Base-by-base conservation (phyloP, 2,888 invertebrate species). In the Phragmatobia fuliginosa region DNA sequence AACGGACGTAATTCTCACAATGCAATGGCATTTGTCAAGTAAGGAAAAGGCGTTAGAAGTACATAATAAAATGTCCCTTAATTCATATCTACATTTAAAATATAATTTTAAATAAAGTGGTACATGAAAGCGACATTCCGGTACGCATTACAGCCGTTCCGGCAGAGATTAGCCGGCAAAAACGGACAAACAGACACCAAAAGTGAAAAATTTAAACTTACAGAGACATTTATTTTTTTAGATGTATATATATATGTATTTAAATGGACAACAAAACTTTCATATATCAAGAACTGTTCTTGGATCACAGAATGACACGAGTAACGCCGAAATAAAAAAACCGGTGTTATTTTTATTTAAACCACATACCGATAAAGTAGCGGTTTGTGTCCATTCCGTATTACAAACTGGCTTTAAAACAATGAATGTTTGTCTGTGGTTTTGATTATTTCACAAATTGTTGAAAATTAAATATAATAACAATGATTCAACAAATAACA, bases 21-120 rank as follows among this genome's bases (percentile, higher is more conserved):
- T 62, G 67, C 25, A 64, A 49, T 21, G 68, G 70, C 63, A 78
- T 72, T 74, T 80, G 71, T 49, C 52, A n/a, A 66, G 61, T 70
- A 71, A 60, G 71, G 56, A 68, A 73, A 78, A 63, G 3, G 21
- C 38, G 62, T 28, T 38, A 28, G 62, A 28, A 41, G 28, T 49
- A 52, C 66, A 60, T n/a, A 28, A 62, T 59, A 14, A 31, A 36
- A n/a, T n/a, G n/a, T n/a, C n/a, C n/a, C n/a, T n/a, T n/a, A n/a
- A n/a, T n/a, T n/a, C 33, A 33, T 7, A 5, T 7, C 33, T 7
- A 11, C 18, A 8, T 33, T 59, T 32, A 32, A 14, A 32, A 32
- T 8, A 2, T 25, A 59, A 21, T 28, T 31, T n/a, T 18, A 59
- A 31, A 28, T 11, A 60, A 21, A 7, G 10, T 10, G 49, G 7